Conservation (phyloP, 2,113 vertebrate species). For the Eurystomus gularis region DNA sequence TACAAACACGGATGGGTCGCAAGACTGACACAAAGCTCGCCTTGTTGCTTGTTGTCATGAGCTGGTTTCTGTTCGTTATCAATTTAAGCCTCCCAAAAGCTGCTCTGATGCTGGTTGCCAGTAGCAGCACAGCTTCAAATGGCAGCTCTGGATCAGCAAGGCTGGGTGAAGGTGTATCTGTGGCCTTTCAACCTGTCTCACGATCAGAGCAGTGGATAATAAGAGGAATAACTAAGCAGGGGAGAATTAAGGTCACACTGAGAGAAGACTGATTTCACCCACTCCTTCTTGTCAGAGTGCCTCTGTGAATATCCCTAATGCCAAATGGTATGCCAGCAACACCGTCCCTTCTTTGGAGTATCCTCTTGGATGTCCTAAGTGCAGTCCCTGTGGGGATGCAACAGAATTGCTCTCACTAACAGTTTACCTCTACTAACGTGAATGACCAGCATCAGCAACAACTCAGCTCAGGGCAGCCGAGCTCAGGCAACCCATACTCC, state of each 20-base stretch:
- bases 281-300: neutral
- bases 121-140: neutral
- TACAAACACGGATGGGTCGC: neutral
- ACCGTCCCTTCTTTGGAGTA: neutral
- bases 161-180: neutral
- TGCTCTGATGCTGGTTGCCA: neutral
- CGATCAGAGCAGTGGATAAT: neutral
- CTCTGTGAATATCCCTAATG: neutral
- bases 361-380: neutral
- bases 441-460: neutral
- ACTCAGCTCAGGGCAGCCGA: neutral
- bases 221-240: neutral
- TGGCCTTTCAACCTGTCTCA: neutral
- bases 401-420: neutral
- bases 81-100: neutral
- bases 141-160: neutral
- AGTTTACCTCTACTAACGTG: neutral
- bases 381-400: neutral
- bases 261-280: neutral
- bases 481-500: neutral
- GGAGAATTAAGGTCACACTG: neutral
- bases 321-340: neutral
- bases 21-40: neutral
- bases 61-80: neutral
- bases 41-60: conserved; percentile 14